A percentile compares a stretch with the other conserved stretches of the same genome.
phyloP scores from a whole-genome alignment of 2,888 invertebrate species.

The Synanthedon formicaeformis region DNA sequence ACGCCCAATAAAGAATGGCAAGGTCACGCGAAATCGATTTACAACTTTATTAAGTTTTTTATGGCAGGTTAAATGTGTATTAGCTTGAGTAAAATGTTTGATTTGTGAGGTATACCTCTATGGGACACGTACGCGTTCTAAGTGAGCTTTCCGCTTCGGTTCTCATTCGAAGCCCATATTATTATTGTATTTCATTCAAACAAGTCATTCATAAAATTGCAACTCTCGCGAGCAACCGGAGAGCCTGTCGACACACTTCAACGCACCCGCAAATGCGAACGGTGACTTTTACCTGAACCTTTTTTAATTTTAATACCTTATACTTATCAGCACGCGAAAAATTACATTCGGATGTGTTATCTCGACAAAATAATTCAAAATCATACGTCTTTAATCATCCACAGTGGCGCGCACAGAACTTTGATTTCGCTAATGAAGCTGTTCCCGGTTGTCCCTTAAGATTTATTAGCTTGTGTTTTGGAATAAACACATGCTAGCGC shows the following conservation, averaged over 20 bases:
- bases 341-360: conserved; percentile 21
- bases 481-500: conserved; percentile 49
- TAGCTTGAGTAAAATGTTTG: conserved; percentile 25
- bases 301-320: conserved; percentile 19
- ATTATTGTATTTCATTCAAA: conserved; percentile 64
- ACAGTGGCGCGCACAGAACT: conserved; percentile 24
- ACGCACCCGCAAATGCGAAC: conserved; percentile 36
- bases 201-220: conserved; percentile 68
- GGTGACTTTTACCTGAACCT: conserved; percentile 15
- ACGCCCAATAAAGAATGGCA: conserved; percentile 5
- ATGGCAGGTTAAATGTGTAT: conserved; percentile 38
- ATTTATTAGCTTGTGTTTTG: conserved; percentile 49
- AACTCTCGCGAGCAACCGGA: conserved; percentile 49
- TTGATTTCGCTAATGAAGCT: conserved; percentile 57
- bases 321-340: conserved; percentile 13
- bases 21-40: conserved; percentile 6
- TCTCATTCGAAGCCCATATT: conserved; percentile 28
- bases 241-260: conserved; percentile 40
- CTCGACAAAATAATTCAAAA: conserved; percentile 13
- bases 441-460: conserved; percentile 46
- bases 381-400: conserved; percentile 31
- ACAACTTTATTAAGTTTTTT: conserved; percentile 43
- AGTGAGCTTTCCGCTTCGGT: conserved; percentile 35
- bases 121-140: conserved; percentile 29
- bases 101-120: conserved; percentile 25